Percentiles rank a stretch among this genome's conserved stretches.
These are phyloP conservation scores for Zapornia atra DNA, from an alignment of 2,113 vertebrate genomes.

Conservation along the genomic window DNA sequence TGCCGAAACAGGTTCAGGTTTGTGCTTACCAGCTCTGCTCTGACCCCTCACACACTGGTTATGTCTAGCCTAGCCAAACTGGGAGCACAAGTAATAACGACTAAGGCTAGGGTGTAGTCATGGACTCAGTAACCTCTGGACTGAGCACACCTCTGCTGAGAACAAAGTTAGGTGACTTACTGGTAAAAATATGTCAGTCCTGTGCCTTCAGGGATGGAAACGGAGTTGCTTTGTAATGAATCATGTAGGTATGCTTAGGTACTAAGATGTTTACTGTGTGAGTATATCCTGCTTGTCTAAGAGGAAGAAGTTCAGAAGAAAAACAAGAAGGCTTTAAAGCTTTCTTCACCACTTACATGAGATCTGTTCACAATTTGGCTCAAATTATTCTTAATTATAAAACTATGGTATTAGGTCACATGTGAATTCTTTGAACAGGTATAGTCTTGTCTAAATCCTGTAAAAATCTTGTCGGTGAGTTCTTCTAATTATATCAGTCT, in stretches of 20 bases:
- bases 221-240: neutral
- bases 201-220: neutral
- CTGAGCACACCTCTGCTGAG: neutral
- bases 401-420: neutral
- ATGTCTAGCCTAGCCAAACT: neutral
- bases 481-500: neutral
- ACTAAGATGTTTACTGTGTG: neutral
- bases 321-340: neutral
- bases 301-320: neutral
- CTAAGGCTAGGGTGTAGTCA: neutral
- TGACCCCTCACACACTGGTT: neutral
- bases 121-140: neutral
- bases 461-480: neutral
- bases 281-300: neutral
- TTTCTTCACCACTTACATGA: neutral
- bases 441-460: neutral
- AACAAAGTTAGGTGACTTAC: neutral
- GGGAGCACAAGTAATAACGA: neutral
- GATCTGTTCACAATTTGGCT: neutral
- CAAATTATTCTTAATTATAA: neutral
- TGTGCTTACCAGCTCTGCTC: neutral
- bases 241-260: neutral
- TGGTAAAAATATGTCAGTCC: neutral
- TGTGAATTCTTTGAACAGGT: neutral
- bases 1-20: neutral